Evolutionary conservation across 2,888 invertebrate genomes (phyloP).

Genomic region (Amblyjoppa fuscipennis): DNA sequence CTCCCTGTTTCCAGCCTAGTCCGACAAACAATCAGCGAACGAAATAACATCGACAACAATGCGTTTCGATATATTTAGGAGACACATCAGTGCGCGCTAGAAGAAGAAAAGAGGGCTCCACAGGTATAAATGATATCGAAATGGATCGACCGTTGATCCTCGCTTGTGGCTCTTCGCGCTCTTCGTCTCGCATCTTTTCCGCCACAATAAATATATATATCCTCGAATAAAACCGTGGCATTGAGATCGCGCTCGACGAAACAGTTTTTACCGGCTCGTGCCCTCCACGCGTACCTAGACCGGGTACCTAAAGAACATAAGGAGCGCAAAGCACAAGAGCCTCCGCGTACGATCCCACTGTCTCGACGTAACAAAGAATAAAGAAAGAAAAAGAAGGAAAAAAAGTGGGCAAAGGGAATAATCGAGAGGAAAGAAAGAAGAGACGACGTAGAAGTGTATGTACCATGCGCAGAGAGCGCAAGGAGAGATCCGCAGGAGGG

Average conservation of each 20-base stretch:
- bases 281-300: conserved; percentile 32
- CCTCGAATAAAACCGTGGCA: conserved; percentile 20
- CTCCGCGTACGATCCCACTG: neutral
- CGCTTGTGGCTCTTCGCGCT: conserved; percentile 18
- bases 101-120: neutral
- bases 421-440: conserved; percentile 37
- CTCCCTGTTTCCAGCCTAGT: neutral
- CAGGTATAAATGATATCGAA: conserved; percentile 8
- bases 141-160: conserved; percentile 37
- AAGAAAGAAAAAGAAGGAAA: conserved; percentile 30
- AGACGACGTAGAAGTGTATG: conserved; percentile 32
- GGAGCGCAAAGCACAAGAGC: conserved; percentile 7
- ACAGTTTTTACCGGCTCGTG: conserved; percentile 57
- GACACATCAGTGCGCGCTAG: neutral
- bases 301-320: conserved; percentile 22
- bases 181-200: conserved; percentile 22
- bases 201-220: conserved; percentile 9
- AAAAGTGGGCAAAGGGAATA: conserved; percentile 39
- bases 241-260: conserved; percentile 36
- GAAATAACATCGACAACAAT: neutral
- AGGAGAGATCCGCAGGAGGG: conserved; percentile 22
- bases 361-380: conserved; percentile 39
- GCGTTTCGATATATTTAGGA: conserved; percentile 10
- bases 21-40: neutral
- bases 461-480: conserved; percentile 6